Evolutionary conservation across 2,113 vertebrate genomes (phyloP).

Genomic region (Raja brachyura): DNA sequence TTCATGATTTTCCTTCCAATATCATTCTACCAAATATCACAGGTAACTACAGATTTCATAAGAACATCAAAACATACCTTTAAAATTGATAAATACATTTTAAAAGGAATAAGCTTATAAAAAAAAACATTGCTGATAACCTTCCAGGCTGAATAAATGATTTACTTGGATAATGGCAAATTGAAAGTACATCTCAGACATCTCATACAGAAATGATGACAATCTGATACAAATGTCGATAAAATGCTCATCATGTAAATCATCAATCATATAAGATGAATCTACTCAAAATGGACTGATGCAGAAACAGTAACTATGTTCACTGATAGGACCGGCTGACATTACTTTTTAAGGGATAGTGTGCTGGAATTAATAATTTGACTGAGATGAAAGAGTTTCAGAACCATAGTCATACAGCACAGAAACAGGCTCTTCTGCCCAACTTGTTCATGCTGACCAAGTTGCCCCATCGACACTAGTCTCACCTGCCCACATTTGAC

Average conservation of each 20-base stretch:
- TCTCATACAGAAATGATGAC: slow-evolving; percentile 7
- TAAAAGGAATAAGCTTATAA: neutral
- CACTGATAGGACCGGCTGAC: neutral
- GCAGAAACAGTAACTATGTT: neutral
- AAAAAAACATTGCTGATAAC: neutral
- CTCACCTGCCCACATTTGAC: no score
- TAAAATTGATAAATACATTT: neutral
- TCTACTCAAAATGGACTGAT: neutral
- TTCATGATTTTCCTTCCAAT: neutral
- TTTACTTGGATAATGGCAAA: slow-evolving; percentile 22
- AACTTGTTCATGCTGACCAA: no score
- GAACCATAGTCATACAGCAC: no score
- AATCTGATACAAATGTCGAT: slow-evolving; percentile 9
- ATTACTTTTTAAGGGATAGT: neutral
- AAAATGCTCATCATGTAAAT: neutral
- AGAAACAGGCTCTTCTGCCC: no score
- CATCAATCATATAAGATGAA: slow-evolving; percentile 15
- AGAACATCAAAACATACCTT: neutral
- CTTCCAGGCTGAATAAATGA: neutral
- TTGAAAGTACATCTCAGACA: neutral
- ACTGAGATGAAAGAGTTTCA: neutral
- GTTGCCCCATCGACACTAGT: no score
- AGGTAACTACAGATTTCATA: neutral
- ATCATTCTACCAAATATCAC: neutral
- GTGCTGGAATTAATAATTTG: neutral